Conservation (phyloP, 1,140 invertebrate species). For the Hyles euphorbiae region DNA sequence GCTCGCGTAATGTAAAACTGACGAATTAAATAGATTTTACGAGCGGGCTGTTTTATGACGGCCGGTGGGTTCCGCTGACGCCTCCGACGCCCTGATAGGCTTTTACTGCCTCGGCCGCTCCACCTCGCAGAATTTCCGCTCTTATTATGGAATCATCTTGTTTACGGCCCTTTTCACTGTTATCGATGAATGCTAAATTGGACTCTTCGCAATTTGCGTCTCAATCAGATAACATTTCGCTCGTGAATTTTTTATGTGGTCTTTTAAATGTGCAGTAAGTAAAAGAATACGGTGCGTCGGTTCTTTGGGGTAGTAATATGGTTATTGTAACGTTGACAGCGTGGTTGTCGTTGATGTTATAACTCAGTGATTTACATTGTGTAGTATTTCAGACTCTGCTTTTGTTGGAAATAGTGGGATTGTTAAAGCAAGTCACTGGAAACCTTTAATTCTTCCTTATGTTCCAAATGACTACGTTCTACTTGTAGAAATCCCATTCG, state of each 20-base stretch:
- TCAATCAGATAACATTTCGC: conserved; percentile 1
- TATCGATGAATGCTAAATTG: conserved; percentile 11
- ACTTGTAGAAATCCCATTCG: no score
- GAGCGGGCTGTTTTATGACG: conserved; percentile 24
- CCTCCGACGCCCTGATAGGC: conserved; percentile 20
- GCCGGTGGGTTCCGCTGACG: conserved; percentile 15
- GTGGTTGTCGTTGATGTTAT: no score
- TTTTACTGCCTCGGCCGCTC: conserved; percentile 14
- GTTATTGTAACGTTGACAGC: no score
- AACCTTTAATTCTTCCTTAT: no score
- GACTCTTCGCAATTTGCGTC: conserved; percentile 12
- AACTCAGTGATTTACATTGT: no score
- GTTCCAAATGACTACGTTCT: no score
- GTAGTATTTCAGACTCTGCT: no score
- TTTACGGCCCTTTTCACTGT: conserved; percentile 20
- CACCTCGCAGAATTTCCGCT: conserved; percentile 6
- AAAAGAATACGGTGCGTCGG: no score
- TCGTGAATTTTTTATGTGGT: neutral
- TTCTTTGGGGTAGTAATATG: no score
- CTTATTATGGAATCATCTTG: conserved; percentile 34
- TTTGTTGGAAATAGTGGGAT: no score
- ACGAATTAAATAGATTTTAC: conserved; percentile 32
- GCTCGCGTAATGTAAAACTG: conserved; percentile 19
- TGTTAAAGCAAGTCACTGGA: no score
- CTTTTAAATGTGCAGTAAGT: no score